Percentiles rank a stretch among this genome's conserved stretches.
These are phyloP conservation scores for Callipepla californica DNA, from an alignment of 2,113 vertebrate species.

Conservation along the genomic window DNA sequence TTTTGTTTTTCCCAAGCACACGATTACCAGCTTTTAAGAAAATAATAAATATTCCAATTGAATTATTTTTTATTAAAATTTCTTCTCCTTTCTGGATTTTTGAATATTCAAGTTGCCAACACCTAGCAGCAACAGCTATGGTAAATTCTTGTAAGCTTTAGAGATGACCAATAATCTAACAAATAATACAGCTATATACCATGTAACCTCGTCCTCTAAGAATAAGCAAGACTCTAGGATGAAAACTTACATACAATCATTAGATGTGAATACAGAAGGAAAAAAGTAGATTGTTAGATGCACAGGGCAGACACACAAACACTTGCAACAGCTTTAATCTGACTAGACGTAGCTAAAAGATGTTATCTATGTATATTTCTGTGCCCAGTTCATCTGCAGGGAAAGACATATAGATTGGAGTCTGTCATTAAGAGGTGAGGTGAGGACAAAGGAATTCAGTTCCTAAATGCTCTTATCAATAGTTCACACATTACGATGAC, in stretches of 20 bases:
- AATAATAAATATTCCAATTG: neutral
- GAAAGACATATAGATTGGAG: neutral
- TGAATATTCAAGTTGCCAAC: neutral
- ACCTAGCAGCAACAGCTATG: neutral
- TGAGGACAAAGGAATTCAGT: neutral
- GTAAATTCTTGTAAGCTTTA: neutral
- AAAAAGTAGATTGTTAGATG: neutral
- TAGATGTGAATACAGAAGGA: neutral
- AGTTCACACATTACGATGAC: neutral
- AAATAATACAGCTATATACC: neutral
- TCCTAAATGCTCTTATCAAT: neutral
- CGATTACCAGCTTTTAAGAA: neutral
- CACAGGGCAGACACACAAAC: neutral
- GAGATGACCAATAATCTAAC: neutral
- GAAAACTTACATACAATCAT: neutral
- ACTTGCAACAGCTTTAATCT: neutral
- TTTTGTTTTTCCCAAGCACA: neutral
- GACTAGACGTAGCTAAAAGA: neutral
- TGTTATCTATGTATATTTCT: neutral
- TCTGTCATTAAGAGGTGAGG: neutral
- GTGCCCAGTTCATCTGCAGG: neutral
- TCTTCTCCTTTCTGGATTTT: neutral
- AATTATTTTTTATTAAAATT: neutral
- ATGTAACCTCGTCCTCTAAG: neutral
- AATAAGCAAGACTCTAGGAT: neutral